Conservation (phyloP, 2,797 vertebrate genomes). For the Danio albolineatus region DNA sequence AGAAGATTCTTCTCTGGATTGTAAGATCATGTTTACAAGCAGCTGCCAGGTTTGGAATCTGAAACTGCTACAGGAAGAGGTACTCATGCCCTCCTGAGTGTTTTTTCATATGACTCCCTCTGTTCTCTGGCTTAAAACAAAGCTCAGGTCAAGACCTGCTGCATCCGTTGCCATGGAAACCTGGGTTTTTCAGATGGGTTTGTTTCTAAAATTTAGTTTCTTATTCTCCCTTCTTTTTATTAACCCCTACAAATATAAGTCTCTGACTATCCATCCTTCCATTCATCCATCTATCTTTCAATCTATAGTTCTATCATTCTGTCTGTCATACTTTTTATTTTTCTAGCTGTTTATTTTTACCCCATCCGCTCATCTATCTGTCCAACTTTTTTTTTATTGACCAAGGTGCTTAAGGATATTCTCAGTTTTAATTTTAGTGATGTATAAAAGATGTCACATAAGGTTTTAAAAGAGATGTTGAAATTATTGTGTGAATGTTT, state of each 20-base stretch:
- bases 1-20: conserved; percentile 11
- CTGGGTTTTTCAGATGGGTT: conserved; percentile 80
- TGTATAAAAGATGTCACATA: not conserved
- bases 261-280: too few species aligned
- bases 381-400: not conserved
- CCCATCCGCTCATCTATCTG: not conserved
- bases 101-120: not conserved
- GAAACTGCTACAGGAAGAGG: not conserved
- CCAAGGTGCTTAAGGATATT: too few species aligned
- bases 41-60: conserved; percentile 8
- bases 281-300: not conserved
- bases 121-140: conserved; percentile 64
- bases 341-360: not conserved
- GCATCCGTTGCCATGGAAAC: conserved; percentile 84
- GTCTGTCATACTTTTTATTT: not conserved
- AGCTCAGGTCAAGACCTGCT: conserved; percentile 82
- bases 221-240: not conserved
- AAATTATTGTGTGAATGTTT: not conserved
- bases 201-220: conserved; percentile 55
- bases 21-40: conserved; percentile 5
- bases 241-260: too few species aligned
- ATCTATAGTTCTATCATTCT: not conserved
- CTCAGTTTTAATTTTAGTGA: not conserved
- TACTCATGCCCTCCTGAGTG: not conserved
- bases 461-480: not conserved